A percentile compares a stretch with the other conserved stretches of the same genome.
Conservation (phyloP, 2,113 vertebrate species). For the Gila orcuttii region DNA sequence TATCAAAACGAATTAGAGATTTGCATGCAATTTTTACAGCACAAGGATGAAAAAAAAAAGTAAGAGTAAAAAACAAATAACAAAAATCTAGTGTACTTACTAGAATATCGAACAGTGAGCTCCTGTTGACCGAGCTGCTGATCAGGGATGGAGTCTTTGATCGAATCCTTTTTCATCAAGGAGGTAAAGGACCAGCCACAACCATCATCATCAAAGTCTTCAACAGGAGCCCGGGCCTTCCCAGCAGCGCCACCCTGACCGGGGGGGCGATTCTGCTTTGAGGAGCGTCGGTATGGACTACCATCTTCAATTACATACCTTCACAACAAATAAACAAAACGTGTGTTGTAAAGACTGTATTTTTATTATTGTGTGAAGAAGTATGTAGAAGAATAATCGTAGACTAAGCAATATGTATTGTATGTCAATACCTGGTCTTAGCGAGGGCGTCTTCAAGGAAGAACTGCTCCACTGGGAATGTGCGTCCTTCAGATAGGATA, state of each 20-base stretch:
- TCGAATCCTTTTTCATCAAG: conserved; percentile 72
- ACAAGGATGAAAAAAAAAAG: too few species aligned
- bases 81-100: conserved; percentile 63
- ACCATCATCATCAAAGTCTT: conserved; percentile 76
- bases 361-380: background rate
- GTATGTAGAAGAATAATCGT: background rate
- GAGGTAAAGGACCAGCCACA: conserved; percentile 79
- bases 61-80: background rate
- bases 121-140: conserved; percentile 89
- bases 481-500: conserved; percentile 76
- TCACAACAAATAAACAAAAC: conserved; percentile 32
- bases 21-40: too few species aligned
- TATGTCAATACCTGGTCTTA: conserved; percentile 80
- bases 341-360: background rate
- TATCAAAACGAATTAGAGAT: too few species aligned
- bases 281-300: conserved; percentile 86
- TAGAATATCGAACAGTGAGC: conserved; percentile 85
- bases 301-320: conserved; percentile 90
- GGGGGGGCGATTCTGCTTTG: conserved; percentile 72
- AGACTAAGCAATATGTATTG: background rate
- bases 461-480: conserved; percentile 93
- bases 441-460: conserved; percentile 94
- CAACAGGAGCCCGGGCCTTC: conserved; percentile 76
- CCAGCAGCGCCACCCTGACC: conserved; percentile 68
- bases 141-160: conserved; percentile 89